Evolutionary conservation across 2,113 vertebrate genomes (phyloP), one percentile per base, ranked within the genome.

Genomic region (Hassar affinis): DNA sequence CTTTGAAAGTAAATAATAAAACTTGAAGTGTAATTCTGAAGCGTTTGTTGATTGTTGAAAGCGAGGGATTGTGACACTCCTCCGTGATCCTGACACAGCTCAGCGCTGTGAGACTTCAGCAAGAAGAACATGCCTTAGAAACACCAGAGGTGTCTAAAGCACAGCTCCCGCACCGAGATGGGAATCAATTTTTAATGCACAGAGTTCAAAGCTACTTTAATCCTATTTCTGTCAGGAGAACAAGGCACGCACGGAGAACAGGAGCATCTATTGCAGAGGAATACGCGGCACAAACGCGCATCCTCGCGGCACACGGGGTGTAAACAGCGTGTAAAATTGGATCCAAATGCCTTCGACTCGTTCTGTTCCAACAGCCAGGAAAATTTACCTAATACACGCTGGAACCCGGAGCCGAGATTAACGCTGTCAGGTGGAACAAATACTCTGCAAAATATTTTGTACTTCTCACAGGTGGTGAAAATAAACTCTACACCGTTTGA

Each of bases 131-230:
- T 22, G 22, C 30, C 49, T 78, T 22, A 42, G 54, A 81, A 80
- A 51, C 30, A 51, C 54, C 5, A 25, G 35, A 4, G 64, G 57
- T 54, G 14, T 54, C 74, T 2, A 18, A 38, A 25, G 49, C 78
- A 78, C 66, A 33, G 38, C 85, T 88, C 76, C 71, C 68, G 80
- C 86, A 87, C 72, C 69, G 75, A 79, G 84, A 85, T 88, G 79
- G 61, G 30, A 71, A 91, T 89, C 59, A 80, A 89, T 86, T 80
- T 91, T 91, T 90, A 71, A 92, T 90, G 84, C 56, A 54, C 7
- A 4, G 68, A 80, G 88, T 91, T 90, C 87, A 91, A 92, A 92
- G 88, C 6, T 1, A 86, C 89, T 92, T 92, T 91, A 90, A 93
- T 90, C 89, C 87, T 81, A 61, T 90, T 91, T 87, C 87, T 47